A percentile compares a stretch with the other conserved stretches of the same genome.
Evolutionary conservation across 2,888 invertebrate species (phyloP).

Genomic region (Ormia ochracea): DNA sequence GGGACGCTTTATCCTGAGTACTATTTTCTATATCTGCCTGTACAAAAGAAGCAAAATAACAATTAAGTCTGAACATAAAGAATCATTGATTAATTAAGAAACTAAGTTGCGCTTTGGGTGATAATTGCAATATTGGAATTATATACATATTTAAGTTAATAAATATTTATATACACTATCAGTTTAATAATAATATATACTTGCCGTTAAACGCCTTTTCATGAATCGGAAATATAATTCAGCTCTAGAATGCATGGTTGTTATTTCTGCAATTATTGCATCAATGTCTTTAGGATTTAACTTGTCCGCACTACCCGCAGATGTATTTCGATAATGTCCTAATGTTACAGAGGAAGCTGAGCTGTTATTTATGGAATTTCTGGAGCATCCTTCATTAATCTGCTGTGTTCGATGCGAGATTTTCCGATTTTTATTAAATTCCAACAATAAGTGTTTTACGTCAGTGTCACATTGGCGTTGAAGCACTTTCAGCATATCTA

Average conservation of each 20-base stretch:
- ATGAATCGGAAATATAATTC: conserved; percentile 94
- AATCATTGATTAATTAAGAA: too few relatives aligned
- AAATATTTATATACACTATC: not conserved
- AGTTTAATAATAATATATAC: conserved; percentile 59
- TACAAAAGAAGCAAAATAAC: not conserved
- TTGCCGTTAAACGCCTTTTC: conserved; percentile 84
- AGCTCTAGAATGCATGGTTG: conserved; percentile 92
- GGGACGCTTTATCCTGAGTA: conserved; percentile 78
- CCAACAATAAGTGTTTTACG: conserved; percentile 80
- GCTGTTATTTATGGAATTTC: conserved; percentile 71
- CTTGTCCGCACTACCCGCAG: conserved; percentile 78
- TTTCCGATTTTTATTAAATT: conserved; percentile 85
- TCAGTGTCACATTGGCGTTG: conserved; percentile 88
- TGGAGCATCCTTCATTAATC: conserved; percentile 80
- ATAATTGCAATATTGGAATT: too few relatives aligned
- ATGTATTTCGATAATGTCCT: conserved; percentile 75
- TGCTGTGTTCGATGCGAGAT: conserved; percentile 81
- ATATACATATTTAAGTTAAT: too few relatives aligned
- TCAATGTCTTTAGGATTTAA: conserved; percentile 91
- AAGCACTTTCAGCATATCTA: conserved; percentile 84
- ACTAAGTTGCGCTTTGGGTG: too few relatives aligned
- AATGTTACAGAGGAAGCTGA: conserved; percentile 60
- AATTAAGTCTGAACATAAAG: too few relatives aligned
- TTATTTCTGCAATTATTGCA: conserved; percentile 91
- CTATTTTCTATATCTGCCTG: conserved; percentile 83